These are phyloP conservation scores for Gasteruption jaculator DNA, from an alignment of 2,888 invertebrate species.

Conservation along the genomic window DNA sequence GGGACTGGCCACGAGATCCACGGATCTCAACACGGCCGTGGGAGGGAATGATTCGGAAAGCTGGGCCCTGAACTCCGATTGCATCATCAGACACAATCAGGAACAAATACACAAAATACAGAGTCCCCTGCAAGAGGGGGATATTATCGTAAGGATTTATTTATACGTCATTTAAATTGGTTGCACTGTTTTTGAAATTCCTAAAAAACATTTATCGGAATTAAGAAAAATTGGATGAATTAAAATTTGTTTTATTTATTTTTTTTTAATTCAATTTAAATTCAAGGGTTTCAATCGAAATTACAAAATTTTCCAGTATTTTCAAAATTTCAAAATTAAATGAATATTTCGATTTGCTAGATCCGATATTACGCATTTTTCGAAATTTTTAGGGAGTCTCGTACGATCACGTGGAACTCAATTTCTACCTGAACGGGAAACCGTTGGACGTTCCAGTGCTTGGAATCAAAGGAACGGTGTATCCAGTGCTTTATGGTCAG, in stretches of 20 bases:
- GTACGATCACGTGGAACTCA: conserved; percentile 93
- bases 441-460: conserved; percentile 79
- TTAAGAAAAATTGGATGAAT: too few relatives aligned
- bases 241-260: conserved; percentile 5
- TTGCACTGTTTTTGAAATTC: conserved; percentile 1
- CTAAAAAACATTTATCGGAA: neutral
- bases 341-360: neutral
- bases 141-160: conserved; percentile 65
- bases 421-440: conserved; percentile 91
- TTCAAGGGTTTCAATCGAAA: too few relatives aligned
- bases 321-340: neutral
- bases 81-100: conserved; percentile 79
- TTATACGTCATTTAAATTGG: too few relatives aligned
- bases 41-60: conserved; percentile 86
- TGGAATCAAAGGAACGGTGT: conserved; percentile 86
- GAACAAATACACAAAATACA: conserved; percentile 60
- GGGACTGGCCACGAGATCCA: conserved; percentile 84
- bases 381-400: conserved; percentile 69
- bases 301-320: conserved; percentile 1
- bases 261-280: conserved; percentile 4
- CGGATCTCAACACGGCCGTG: conserved; percentile 75
- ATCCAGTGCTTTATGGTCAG: conserved; percentile 89
- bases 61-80: conserved; percentile 91
- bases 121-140: conserved; percentile 81
- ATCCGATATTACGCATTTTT: too few relatives aligned